Conservation (phyloP, 2,797 vertebrate species). For the Thaleichthys pacificus region DNA sequence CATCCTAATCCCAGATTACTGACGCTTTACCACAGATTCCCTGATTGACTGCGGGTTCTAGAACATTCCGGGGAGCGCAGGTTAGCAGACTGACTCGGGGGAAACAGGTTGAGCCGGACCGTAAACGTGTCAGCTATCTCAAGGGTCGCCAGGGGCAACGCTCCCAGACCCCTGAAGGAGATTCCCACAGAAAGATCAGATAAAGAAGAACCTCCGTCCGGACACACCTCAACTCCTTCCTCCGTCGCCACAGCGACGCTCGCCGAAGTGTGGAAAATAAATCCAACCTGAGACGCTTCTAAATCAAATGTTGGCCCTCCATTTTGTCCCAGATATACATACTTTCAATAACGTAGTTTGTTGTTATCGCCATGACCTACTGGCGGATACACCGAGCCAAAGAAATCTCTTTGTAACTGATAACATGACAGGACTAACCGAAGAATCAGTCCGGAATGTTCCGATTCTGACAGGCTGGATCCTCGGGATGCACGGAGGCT, state of each 20-base stretch:
- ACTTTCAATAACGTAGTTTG: background rate
- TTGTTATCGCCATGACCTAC: background rate
- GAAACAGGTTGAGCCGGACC: slow-evolving; percentile 21
- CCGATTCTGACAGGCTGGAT: background rate
- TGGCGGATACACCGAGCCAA: background rate
- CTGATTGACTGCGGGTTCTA: background rate
- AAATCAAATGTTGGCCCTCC: too few relatives aligned
- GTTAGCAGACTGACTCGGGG: background rate
- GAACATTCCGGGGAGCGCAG: background rate
- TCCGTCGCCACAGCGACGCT: background rate
- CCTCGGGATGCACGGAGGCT: background rate
- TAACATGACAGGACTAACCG: background rate
- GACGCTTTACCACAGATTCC: slow-evolving; percentile 30
- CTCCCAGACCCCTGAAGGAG: too few relatives aligned
- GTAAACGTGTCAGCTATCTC: background rate
- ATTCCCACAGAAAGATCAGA: too few relatives aligned
- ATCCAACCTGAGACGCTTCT: too few relatives aligned
- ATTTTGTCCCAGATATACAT: too few relatives aligned
- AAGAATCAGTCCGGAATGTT: background rate
- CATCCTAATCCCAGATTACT: slow-evolving; percentile 50
- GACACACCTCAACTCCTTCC: background rate
- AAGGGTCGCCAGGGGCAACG: too few relatives aligned
- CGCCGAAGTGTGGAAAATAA: too few relatives aligned
- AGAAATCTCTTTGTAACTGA: background rate
- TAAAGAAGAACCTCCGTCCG: too few relatives aligned